These are phyloP conservation scores for Oscheius sp. DNA, from an alignment of 2,888 invertebrate genomes.

Conservation along the genomic window DNA sequence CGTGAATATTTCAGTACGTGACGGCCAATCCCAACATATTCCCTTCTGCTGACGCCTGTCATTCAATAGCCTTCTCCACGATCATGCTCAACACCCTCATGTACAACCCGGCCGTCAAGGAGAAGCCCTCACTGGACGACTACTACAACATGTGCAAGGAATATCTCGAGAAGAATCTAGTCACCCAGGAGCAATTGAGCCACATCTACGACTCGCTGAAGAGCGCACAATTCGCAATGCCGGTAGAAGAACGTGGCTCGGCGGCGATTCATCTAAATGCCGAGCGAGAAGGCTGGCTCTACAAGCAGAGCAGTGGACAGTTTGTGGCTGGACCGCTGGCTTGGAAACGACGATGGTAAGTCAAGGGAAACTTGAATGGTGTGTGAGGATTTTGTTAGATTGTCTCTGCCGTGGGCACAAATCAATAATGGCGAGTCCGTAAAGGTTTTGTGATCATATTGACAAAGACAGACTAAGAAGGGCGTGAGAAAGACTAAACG, in stretches of 20 bases:
- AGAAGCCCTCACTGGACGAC: slow-evolving; percentile 52
- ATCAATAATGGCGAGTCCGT: background rate
- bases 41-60: slow-evolving; percentile 49
- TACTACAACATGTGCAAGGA: slow-evolving; percentile 52
- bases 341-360: slow-evolving; percentile 62
- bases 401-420: too few species aligned
- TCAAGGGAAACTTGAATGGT: too few species aligned
- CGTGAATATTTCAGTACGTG: slow-evolving; percentile 35
- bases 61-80: slow-evolving; percentile 58
- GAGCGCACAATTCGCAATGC: slow-evolving; percentile 36
- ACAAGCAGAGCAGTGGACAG: slow-evolving; percentile 60
- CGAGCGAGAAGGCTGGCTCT: slow-evolving; percentile 59
- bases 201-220: slow-evolving; percentile 36
- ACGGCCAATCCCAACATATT: slow-evolving; percentile 44
- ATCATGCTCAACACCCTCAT: slow-evolving; percentile 64
- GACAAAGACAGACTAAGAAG: too few species aligned
- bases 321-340: slow-evolving; percentile 58
- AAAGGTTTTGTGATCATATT: background rate
- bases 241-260: slow-evolving; percentile 32
- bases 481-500: too few species aligned
- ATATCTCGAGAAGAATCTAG: slow-evolving; percentile 31
- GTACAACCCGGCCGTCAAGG: slow-evolving; percentile 61
- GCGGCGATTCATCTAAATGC: slow-evolving; percentile 38
- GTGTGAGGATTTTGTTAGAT: too few species aligned
- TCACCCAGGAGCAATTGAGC: slow-evolving; percentile 23